These are phyloP conservation scores for Nesidiocoris tenuis DNA, from an alignment of 2,888 invertebrate genomes.

Conservation along the genomic window DNA sequence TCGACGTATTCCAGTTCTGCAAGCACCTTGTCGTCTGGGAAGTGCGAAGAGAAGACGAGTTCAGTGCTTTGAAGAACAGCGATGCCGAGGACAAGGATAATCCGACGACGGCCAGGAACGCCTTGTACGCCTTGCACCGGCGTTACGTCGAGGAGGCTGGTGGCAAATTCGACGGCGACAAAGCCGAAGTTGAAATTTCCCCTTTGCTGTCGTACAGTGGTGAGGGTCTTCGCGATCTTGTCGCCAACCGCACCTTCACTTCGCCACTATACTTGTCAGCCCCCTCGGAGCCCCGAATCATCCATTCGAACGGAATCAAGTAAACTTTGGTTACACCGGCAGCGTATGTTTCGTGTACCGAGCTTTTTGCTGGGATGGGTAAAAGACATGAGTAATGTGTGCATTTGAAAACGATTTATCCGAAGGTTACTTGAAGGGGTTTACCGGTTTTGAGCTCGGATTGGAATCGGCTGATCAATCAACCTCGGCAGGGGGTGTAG, in stretches of 20 bases:
- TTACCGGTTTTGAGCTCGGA: too few species aligned
- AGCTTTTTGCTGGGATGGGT: too few species aligned
- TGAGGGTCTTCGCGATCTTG: conserved; percentile 72
- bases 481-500: too few species aligned
- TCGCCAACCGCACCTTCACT: conserved; percentile 66
- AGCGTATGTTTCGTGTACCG: too few species aligned
- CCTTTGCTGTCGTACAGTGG: conserved; percentile 88
- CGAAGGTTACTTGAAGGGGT: too few species aligned
- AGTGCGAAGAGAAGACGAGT: conserved; percentile 86
- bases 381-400: too few species aligned
- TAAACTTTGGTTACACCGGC: not conserved
- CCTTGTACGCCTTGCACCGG: conserved; percentile 74
- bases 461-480: too few species aligned
- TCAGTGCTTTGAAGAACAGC: conserved; percentile 94
- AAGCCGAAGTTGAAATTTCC: conserved; percentile 78
- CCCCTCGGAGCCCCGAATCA: conserved; percentile 47
- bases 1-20: conserved; percentile 95
- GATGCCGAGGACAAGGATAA: conserved; percentile 91
- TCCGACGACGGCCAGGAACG: conserved; percentile 79
- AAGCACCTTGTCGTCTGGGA: conserved; percentile 91
- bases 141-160: conserved; percentile 80
- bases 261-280: conserved; percentile 63
- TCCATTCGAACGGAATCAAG: conserved; percentile 3
- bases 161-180: conserved; percentile 67
- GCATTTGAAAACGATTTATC: too few species aligned